Percentiles rank a stretch among this genome's conserved stretches.
phyloP scores from a whole-genome alignment of 2,797 vertebrate genomes.

The Oceanodroma leucorhoa region DNA sequence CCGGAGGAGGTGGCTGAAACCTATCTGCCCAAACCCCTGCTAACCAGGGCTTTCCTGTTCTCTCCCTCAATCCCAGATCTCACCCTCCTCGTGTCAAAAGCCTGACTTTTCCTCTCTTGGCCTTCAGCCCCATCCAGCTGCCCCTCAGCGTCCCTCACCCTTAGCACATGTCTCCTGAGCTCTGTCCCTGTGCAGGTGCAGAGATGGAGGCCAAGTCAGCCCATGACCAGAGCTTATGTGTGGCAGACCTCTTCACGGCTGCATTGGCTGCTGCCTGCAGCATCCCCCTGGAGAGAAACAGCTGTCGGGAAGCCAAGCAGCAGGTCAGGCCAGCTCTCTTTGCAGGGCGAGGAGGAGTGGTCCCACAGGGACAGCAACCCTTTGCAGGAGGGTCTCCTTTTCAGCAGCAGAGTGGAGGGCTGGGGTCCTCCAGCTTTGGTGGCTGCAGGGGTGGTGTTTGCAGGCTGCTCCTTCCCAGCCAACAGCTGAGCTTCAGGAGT shows the following conservation, averaged over 20 bases:
- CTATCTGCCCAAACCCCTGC: not conserved
- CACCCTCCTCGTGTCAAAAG: not conserved
- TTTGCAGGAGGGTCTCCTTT: not conserved
- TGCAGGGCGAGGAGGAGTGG: not conserved
- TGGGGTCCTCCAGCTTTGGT: not conserved
- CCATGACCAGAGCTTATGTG: constrained; percentile 4
- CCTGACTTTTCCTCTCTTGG: not conserved
- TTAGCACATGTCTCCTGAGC: not conserved
- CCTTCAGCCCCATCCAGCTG: not conserved
- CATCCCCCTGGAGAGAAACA: constrained; percentile 57
- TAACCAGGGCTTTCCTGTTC: not conserved
- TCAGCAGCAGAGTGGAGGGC: not conserved
- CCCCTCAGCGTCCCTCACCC: not conserved
- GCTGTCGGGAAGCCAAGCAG: constrained; percentile 70
- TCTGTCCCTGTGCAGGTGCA: constrained; percentile 41
- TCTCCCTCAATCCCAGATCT: not conserved
- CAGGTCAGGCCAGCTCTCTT: constrained; percentile 61
- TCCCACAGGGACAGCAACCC: not conserved
- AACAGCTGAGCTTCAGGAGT: not conserved
- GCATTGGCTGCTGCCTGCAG: constrained; percentile 71
- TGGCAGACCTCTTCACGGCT: constrained; percentile 42
- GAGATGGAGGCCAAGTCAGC: not conserved
- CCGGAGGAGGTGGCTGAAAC: not conserved
- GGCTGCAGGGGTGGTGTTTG: not conserved
- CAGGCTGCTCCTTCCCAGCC: not conserved